Percentiles rank a stretch among this genome's conserved stretches.
phyloP scores from a whole-genome alignment of 2,888 invertebrate species.

The Volucella bombylans region DNA sequence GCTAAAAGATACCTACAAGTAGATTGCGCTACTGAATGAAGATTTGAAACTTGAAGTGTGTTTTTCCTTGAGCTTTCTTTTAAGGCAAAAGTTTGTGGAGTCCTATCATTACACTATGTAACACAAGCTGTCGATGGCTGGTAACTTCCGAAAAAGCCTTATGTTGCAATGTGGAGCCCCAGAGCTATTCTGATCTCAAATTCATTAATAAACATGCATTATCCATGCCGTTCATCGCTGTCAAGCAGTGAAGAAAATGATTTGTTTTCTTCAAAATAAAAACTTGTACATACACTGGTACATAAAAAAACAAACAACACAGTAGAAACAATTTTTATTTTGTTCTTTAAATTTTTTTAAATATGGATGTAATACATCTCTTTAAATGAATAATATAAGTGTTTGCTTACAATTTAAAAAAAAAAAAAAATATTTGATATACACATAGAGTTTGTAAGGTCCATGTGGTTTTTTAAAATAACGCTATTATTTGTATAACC shows the following conservation, averaged over 20 bases:
- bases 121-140: too few species aligned
- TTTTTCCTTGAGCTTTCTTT: too few species aligned
- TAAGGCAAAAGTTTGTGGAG: too few species aligned
- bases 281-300: too few species aligned
- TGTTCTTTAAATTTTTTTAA: background rate
- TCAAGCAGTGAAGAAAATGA: background rate
- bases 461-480: slow-evolving; percentile 32
- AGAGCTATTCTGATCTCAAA: too few species aligned
- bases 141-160: too few species aligned
- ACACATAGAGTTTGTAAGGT: slow-evolving; percentile 8
- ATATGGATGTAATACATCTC: background rate
- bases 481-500: slow-evolving; percentile 73
- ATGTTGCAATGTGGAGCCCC: too few species aligned
- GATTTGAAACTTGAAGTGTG: too few species aligned
- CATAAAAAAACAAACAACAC: background rate
- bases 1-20: too few species aligned
- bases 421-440: slow-evolving; percentile 2
- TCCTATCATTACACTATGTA: too few species aligned
- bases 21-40: too few species aligned
- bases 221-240: background rate
- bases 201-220: too few species aligned
- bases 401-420: slow-evolving; percentile 22
- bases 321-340: background rate
- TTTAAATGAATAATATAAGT: background rate
- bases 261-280: background rate